Evolutionary conservation across 2,113 vertebrate species (phyloP).

Genomic region (Oreochromis tanganicae): DNA sequence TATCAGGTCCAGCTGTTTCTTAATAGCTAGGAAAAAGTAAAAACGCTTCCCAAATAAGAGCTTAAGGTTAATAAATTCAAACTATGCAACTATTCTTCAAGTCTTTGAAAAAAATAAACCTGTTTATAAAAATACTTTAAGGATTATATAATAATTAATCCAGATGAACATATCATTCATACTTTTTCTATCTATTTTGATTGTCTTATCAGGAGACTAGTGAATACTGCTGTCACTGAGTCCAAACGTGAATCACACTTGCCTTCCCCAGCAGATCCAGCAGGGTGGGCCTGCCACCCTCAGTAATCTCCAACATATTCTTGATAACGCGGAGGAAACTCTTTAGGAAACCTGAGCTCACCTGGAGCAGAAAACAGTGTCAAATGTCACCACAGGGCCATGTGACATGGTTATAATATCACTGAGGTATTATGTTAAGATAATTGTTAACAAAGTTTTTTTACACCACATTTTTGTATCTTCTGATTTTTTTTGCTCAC

Average conservation of each 20-base stretch:
- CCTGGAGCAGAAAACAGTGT: constrained; percentile 60
- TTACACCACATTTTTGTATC: neutral
- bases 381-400: neutral
- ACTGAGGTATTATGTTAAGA: neutral
- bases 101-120: neutral
- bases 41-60: neutral
- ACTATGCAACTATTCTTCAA: neutral
- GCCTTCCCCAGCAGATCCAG: constrained; percentile 77
- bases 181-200: neutral
- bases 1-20: neutral
- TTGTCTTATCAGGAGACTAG: neutral
- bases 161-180: accelerated
- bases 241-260: constrained; percentile 16
- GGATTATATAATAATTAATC: neutral
- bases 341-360: constrained; percentile 83
- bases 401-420: neutral
- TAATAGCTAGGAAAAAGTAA: neutral
- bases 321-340: constrained; percentile 74
- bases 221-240: neutral
- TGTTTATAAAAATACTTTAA: neutral
- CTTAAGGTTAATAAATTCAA: neutral
- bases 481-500: neutral
- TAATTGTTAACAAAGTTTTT: neutral
- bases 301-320: constrained; percentile 53
- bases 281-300: constrained; percentile 64